Percentiles rank a stretch among this genome's conserved stretches.
phyloP scores from a whole-genome alignment of 2,113 vertebrate genomes.

The Serranochromis macrocephalus region DNA sequence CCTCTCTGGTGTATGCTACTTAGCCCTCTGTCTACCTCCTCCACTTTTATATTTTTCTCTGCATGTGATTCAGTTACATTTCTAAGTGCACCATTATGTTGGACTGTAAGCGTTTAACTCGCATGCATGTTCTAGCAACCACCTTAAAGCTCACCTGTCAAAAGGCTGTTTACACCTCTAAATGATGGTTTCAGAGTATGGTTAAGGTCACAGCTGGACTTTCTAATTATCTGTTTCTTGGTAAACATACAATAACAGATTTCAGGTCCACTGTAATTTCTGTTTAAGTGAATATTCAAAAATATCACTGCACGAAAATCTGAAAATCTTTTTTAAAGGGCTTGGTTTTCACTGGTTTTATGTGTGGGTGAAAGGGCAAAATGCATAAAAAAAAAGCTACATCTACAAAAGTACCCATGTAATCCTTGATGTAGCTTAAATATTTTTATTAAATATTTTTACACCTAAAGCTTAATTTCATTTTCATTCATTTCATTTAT shows the following conservation, averaged over 20 bases:
- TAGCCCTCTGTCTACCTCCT: background rate
- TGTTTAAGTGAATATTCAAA: background rate
- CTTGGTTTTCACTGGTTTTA: background rate
- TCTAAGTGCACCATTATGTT: background rate
- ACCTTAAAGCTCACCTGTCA: background rate
- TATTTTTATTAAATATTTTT: background rate
- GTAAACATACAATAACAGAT: background rate
- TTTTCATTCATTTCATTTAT: too few species aligned
- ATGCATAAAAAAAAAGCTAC: background rate
- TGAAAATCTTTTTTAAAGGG: background rate
- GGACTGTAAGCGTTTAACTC: background rate
- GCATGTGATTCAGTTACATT: background rate
- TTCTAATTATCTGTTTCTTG: background rate
- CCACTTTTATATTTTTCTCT: background rate
- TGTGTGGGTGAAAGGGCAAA: background rate
- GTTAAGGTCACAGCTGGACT: background rate
- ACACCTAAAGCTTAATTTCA: background rate
- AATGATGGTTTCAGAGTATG: background rate
- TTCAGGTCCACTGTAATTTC: background rate
- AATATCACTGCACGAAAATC: background rate
- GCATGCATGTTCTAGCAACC: background rate
- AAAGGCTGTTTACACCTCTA: background rate
- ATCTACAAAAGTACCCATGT: background rate
- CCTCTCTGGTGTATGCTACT: background rate
- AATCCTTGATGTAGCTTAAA: background rate